phyloP scores from a whole-genome alignment of 1,140 invertebrate genomes.

The Acarapis woodi region DNA sequence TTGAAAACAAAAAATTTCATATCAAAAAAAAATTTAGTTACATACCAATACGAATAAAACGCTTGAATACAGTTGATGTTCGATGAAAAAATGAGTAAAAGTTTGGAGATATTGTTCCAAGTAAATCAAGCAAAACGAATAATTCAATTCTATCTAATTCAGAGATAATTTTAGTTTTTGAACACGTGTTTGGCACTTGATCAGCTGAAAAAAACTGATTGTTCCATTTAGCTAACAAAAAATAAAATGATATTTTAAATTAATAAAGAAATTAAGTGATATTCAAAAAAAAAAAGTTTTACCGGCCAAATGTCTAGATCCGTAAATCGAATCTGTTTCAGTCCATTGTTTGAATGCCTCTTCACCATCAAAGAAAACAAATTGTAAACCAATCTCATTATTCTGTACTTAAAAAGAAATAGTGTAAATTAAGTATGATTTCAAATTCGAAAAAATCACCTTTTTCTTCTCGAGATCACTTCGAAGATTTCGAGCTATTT shows the following conservation, averaged over 20 bases:
- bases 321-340: conserved; percentile 68
- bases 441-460: not conserved
- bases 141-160: conserved; percentile 24
- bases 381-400: conserved; percentile 56
- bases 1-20: too few species aligned
- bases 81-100: conserved; percentile 57
- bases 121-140: conserved; percentile 60
- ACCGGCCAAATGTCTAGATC: conserved; percentile 57
- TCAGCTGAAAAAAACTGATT: not conserved
- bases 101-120: conserved; percentile 48
- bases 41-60: conserved; percentile 20
- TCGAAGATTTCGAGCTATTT: conserved; percentile 36
- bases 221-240: too few species aligned
- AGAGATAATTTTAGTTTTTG: conserved; percentile 9
- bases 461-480: conserved; percentile 3
- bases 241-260: too few species aligned
- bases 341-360: conserved; percentile 76
- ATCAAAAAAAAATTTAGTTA: too few species aligned
- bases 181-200: not conserved
- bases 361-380: conserved; percentile 94
- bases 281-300: too few species aligned
- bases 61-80: conserved; percentile 25
- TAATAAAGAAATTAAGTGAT: too few species aligned
- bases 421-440: too few species aligned
- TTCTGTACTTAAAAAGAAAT: conserved; percentile 1